phyloP scores from a whole-genome alignment of 2,797 vertebrate genomes.

The Coccyzus lansbergi region DNA sequence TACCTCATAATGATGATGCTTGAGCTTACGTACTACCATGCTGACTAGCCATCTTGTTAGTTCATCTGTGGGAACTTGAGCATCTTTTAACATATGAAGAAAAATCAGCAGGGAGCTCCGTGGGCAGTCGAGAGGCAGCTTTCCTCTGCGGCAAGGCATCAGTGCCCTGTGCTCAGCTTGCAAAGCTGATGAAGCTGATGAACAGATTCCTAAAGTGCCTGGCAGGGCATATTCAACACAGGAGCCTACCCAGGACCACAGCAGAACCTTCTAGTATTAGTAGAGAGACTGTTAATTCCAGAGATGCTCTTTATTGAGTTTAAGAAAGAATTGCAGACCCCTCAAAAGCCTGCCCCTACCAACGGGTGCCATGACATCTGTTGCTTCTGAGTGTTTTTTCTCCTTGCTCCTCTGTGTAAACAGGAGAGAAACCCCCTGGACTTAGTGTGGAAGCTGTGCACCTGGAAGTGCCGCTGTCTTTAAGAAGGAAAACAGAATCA shows the following conservation, averaged over 20 bases:
- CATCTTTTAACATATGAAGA: not conserved
- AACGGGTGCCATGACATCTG: not conserved
- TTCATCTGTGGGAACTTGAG: not conserved
- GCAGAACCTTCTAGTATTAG: not conserved
- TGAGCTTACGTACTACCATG: not conserved
- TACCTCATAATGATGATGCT: not conserved
- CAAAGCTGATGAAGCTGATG: not conserved
- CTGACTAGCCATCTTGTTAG: not conserved
- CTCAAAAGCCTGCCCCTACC: not conserved
- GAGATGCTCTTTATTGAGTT: not conserved
- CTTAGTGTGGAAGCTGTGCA: not conserved
- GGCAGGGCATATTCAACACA: not conserved
- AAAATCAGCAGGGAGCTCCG: accelerated
- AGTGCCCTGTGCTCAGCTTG: accelerated
- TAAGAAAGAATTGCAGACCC: not conserved
- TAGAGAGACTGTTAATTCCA: not conserved
- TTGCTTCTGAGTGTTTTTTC: not conserved
- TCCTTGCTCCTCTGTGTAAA: not conserved
- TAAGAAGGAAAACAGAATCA: not conserved
- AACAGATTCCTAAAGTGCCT: not conserved
- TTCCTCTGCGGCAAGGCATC: not conserved
- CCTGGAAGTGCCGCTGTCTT: not conserved
- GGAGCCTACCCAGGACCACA: not conserved
- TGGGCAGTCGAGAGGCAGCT: not conserved
- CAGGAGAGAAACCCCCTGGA: accelerated